Evolutionary conservation across 2,888 invertebrate genomes (phyloP), one percentile per base, ranked within the genome.

Genomic region (Caradrina clavipalpis): DNA sequence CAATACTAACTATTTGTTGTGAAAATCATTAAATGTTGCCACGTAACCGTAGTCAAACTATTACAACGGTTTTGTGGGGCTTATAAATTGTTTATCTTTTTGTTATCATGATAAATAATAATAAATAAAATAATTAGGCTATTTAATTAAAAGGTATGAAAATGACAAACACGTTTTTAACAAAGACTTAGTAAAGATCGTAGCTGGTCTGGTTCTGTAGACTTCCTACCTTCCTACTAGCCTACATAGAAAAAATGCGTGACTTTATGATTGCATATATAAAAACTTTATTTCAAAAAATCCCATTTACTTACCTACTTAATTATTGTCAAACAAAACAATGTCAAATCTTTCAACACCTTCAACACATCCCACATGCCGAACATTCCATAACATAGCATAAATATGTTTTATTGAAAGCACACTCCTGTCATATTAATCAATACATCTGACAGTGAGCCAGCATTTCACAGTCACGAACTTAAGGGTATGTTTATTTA

Each of bases 401-500:
- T 77, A 67, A 71, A 59, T 80, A 54, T 81, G 62, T 84, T 75
- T 76, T 65, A 79, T 82, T 75, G 69, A 69, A 83, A 83, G 69
- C 80, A 53, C 78, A 79, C 61, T 74, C 66, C 80, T 85, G 87
- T 87, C 88, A 88, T 78, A 88, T 87, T 87, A 86, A 87, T 87
- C 87, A 86, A 87, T 76, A 60, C 13, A 63, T 71, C 68, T 82
- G 90, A 86, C 89, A 87, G 82, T 87, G 85, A 88, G 82, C 84
- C 80, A 75, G 77, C 76, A 56, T 55, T 53, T 65, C 19, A 63
- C 62, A 69, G 63, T 71, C 68, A 70, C 86, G 88, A 90, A 81
- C 86, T 88, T 90, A 89, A 87, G 89, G 88, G 77, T 90, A 86
- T 75, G 53, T 83, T 69, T 92, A 92, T 90, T 91, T 91, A 90